Conservation (phyloP, 1,140 invertebrate genomes). For the Apis dorsata region DNA sequence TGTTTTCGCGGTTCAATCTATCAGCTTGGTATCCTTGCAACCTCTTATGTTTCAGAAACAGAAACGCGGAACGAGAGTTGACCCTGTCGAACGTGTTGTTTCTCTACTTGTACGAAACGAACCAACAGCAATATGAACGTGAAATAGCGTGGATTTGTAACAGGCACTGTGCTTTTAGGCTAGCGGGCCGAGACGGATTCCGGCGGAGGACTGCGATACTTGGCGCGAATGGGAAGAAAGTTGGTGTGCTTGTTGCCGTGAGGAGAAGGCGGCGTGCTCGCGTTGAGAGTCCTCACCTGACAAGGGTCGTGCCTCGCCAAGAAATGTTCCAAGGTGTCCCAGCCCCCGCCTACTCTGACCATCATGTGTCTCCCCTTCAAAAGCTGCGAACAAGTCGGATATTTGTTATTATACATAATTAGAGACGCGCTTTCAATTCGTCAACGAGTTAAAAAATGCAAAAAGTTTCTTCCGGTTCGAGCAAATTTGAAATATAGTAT, state of each 20-base stretch:
- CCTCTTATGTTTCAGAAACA: not conserved
- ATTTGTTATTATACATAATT: constrained; percentile 32
- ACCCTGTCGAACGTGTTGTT: not conserved
- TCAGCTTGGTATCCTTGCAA: not conserved
- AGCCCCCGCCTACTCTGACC: constrained; percentile 95
- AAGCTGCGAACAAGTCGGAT: constrained; percentile 82
- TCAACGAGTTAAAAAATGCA: not conserved
- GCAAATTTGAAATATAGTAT: no score
- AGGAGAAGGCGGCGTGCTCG: constrained; percentile 74
- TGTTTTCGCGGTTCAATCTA: not conserved
- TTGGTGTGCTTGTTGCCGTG: constrained; percentile 76
- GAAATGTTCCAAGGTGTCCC: constrained; percentile 96
- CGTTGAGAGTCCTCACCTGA: constrained; percentile 86
- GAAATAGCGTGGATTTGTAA: constrained; percentile 46
- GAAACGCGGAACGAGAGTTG: not conserved
- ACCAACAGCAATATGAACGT: constrained; percentile 39
- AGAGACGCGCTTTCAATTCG: not conserved
- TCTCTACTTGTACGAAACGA: constrained; percentile 15
- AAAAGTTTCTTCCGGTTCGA: not conserved
- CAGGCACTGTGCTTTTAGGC: constrained; percentile 67
- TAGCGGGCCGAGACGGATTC: constrained; percentile 72
- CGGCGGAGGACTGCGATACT: constrained; percentile 85
- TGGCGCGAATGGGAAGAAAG: constrained; percentile 87
- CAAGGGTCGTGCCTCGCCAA: constrained; percentile 94
- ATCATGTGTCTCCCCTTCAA: constrained; percentile 94